phyloP scores from a whole-genome alignment of 2,797 vertebrate species.

The Percopsis omiscomaycus region DNA sequence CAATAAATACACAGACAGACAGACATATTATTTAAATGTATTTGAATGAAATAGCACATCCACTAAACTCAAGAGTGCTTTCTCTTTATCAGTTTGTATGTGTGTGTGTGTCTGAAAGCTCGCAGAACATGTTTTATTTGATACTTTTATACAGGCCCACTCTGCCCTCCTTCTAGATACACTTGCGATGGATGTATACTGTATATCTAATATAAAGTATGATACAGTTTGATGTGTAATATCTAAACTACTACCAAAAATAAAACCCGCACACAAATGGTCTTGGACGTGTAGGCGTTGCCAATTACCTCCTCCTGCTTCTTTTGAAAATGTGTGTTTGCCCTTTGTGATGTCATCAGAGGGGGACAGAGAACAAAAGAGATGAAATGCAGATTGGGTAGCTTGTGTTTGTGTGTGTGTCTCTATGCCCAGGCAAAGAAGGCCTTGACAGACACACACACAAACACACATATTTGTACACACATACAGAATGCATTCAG shows the following conservation, averaged over 20 bases:
- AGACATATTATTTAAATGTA: constrained; percentile 12
- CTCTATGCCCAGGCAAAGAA: constrained; percentile 18
- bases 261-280: not conserved
- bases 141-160: too few species aligned
- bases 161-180: too few species aligned
- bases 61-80: too few species aligned
- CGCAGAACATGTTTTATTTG: too few species aligned
- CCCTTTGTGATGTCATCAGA: constrained; percentile 35
- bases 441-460: constrained; percentile 15
- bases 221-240: too few species aligned
- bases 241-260: not conserved
- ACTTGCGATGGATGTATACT: too few species aligned
- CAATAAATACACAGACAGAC: not conserved
- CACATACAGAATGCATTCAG: constrained; percentile 30
- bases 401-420: constrained; percentile 4
- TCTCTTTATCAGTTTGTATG: too few species aligned
- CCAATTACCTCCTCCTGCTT: constrained; percentile 4
- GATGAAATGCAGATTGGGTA: constrained; percentile 36
- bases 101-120: too few species aligned
- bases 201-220: too few species aligned
- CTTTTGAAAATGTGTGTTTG: constrained; percentile 6
- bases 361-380: constrained; percentile 35
- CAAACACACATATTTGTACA: constrained; percentile 6
- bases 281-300: not conserved
- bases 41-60: too few species aligned